A percentile compares a stretch with the other conserved stretches of the same genome.
Evolutionary conservation across 2,797 vertebrate genomes (phyloP).

Genomic region (Anisognathus igniventris): DNA sequence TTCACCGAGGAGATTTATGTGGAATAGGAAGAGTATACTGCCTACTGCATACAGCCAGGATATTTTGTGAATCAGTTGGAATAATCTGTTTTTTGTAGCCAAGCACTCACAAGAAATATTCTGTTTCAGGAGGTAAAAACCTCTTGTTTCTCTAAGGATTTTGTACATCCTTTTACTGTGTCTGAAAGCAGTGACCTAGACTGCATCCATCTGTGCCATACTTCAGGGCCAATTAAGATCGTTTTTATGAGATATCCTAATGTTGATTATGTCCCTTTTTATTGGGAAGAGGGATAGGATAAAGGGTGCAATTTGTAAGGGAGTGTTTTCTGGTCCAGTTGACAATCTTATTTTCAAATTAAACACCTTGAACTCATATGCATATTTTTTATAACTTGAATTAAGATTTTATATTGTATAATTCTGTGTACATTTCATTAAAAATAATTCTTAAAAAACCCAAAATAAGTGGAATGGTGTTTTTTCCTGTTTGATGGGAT

Average conservation of each 20-base stretch:
- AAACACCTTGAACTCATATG: not conserved
- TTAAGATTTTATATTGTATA: not conserved
- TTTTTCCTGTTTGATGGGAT: not conserved
- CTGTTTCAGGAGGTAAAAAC: not conserved
- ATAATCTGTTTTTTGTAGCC: not conserved
- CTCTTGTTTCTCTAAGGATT: not conserved
- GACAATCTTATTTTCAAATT: not conserved
- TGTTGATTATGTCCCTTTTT: not conserved
- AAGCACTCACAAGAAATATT: not conserved
- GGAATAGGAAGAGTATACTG: not conserved
- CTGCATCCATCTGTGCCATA: not conserved
- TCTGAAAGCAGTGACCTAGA: not conserved
- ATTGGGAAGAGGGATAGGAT: not conserved
- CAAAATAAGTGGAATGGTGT: not conserved
- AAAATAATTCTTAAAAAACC: not conserved
- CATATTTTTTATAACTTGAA: not conserved
- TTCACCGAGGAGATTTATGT: not conserved
- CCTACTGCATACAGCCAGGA: not conserved
- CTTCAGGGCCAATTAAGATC: not conserved
- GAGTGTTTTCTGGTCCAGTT: not conserved
- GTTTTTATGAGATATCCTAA: not conserved
- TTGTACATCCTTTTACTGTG: not conserved
- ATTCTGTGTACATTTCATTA: not conserved
- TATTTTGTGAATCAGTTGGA: not conserved
- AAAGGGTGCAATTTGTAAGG: not conserved